Evolutionary conservation across 1,140 invertebrate genomes (phyloP).

Genomic region (Drosophila tristis): DNA sequence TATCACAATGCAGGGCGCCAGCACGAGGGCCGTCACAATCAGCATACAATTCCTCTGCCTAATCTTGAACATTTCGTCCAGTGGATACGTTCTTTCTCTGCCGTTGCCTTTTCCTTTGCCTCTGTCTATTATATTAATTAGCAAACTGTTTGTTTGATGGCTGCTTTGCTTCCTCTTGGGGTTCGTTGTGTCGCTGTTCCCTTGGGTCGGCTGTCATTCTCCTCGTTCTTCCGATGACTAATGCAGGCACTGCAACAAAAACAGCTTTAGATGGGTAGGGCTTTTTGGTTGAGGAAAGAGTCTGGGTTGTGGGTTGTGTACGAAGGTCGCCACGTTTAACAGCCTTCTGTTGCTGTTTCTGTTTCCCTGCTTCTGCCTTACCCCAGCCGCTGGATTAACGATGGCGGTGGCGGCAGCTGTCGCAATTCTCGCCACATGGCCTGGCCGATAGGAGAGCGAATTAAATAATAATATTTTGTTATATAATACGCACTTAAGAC

Average conservation of each 20-base stretch:
- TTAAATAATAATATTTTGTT: constrained; percentile 43
- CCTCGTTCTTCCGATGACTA: constrained; percentile 46
- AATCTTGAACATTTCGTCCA: constrained; percentile 69
- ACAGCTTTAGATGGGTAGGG: not conserved
- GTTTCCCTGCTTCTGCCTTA: constrained; percentile 16
- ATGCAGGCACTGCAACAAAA: constrained; percentile 50
- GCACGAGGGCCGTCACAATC: constrained; percentile 84
- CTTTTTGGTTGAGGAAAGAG: no score
- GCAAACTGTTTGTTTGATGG: constrained; percentile 18
- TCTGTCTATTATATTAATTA: constrained; percentile 31
- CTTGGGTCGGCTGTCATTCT: constrained; percentile 42
- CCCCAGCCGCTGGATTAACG: not conserved
- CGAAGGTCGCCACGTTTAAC: constrained; percentile 72
- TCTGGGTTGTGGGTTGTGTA: not conserved
- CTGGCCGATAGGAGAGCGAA: constrained; percentile 31
- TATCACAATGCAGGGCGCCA: constrained; percentile 86
- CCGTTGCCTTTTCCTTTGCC: not conserved
- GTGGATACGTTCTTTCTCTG: constrained; percentile 2
- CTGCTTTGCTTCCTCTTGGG: constrained; percentile 23
- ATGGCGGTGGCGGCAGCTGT: constrained; percentile 34
- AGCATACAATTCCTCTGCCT: constrained; percentile 85
- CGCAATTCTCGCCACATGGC: constrained; percentile 55
- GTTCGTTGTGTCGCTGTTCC: constrained; percentile 31
- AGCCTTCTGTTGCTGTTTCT: constrained; percentile 6
- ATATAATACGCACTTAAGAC: constrained; percentile 37